Base-by-base conservation (phyloP, 1,140 invertebrate genomes). In the Zeugodacus cucurbitae region DNA sequence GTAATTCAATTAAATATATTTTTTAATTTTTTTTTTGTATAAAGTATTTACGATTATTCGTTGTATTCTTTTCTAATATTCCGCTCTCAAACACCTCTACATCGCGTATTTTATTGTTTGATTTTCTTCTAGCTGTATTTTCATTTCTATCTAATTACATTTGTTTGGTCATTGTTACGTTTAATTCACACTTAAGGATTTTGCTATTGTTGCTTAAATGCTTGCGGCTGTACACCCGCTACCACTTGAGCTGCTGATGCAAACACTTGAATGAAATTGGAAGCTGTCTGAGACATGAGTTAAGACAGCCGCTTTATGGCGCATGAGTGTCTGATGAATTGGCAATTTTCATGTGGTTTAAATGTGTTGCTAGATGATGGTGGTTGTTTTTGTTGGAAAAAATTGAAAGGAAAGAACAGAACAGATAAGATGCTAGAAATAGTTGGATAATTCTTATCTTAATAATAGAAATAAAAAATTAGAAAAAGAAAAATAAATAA, bases 241-340 rank as follows among this genome's bases (percentile, higher is more conserved):
- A 74, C 67, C 32, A 74, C 67, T 74, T 41, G 34, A 74, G 67
- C 67, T 41, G 17, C 8, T 41, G 32, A 41, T 0, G 32, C 22
- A 32, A 37, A 74, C 67, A 74, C 34, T 74, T 41, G 67, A 74
- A 74, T 41, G 67, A 74, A 74, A 37, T 41, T 74, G 67, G 67
- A 20, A 74, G 67, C 67, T 41, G 67, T 41, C 4, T 74, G 8
- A 37, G 32, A 22, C 17, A 32, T 20, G 8, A 74, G 67, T 41
- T 74, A n/a, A n/a, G 67, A 20, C 34, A 74, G 67, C 58, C 10
- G n/a, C 8, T 62, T 62, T 62, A 7, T 26, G 14, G n/a, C 34
- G 11, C 67, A 74, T 17, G 22, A 74, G 67, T 74, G 37, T 37
- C 34, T n/a, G 34, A 74, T 74, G 67, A 74, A 20, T 74, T 74